A percentile compares a stretch with the other conserved stretches of the same genome.
Evolutionary conservation across 53 echinoderm and acorn worm species (phyloP).

Genomic region (Luidia sarsii): DNA sequence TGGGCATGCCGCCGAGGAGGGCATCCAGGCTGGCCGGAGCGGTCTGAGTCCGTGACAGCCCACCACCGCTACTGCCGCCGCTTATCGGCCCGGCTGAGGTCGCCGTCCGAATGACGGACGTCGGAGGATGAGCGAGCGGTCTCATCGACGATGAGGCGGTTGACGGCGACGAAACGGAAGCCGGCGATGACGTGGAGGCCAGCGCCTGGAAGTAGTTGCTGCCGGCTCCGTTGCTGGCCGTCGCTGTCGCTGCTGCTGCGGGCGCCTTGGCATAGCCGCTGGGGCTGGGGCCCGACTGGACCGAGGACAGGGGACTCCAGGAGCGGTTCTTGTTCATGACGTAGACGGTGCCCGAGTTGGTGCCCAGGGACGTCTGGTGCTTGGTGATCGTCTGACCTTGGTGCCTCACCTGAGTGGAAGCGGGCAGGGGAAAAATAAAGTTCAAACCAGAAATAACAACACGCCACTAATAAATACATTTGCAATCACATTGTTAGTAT

Average conservation of each 20-base stretch:
- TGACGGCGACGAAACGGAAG: background rate
- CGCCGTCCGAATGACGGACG: background rate
- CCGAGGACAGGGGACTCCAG: background rate
- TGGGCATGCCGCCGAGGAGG: slow-evolving; percentile 7
- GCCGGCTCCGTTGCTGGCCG: background rate
- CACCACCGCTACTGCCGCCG: background rate
- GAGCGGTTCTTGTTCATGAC: slow-evolving; percentile 39
- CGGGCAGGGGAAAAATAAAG: background rate
- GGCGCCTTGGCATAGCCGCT: too few species aligned
- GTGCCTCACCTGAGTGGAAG: background rate
- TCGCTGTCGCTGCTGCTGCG: too few species aligned
- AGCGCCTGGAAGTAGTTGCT: slow-evolving; percentile 22
- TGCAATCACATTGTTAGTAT: too few species aligned
- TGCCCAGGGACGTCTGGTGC: slow-evolving; percentile 12
- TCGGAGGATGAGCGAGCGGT: background rate
- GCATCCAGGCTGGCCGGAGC: slow-evolving; percentile 32
- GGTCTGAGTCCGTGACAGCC: slow-evolving; percentile 15
- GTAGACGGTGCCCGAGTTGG: slow-evolving; percentile 44
- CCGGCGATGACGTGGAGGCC: background rate
- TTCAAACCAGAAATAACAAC: background rate
- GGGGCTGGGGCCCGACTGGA: background rate
- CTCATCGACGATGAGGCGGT: background rate
- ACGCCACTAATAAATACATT: background rate
- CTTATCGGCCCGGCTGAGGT: too few species aligned
- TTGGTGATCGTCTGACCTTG: background rate